Evolutionary conservation across 2,888 invertebrate genomes (phyloP).

Genomic region (Amorpha juglandis): DNA sequence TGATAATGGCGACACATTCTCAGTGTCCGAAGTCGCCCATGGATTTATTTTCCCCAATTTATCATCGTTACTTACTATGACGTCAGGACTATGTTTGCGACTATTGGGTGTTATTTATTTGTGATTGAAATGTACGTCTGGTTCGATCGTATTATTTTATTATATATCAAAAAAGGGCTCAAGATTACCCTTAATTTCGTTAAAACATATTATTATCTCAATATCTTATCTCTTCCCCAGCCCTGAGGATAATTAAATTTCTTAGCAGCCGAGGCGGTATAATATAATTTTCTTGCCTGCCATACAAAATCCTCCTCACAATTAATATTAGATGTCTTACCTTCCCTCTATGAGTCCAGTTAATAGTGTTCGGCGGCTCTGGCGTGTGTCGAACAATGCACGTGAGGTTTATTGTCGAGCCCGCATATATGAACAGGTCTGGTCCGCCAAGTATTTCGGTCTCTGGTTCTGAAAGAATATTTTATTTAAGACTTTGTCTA

Average conservation of each 20-base stretch:
- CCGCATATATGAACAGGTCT: slow-evolving; percentile 93
- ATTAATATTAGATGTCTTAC: slow-evolving; percentile 60
- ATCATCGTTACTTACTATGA: too few species aligned
- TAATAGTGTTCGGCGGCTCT: slow-evolving; percentile 92
- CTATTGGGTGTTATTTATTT: too few species aligned
- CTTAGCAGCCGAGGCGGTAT: background rate
- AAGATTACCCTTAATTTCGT: too few species aligned
- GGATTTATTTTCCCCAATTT: too few species aligned
- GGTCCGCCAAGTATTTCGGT: slow-evolving; percentile 92
- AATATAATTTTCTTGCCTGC: slow-evolving; percentile 16
- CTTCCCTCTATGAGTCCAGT: slow-evolving; percentile 93
- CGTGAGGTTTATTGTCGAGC: slow-evolving; percentile 94
- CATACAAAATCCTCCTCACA: slow-evolving; percentile 22
- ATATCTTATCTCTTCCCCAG: background rate
- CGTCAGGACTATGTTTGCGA: too few species aligned
- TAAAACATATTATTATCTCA: background rate
- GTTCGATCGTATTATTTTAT: too few species aligned
- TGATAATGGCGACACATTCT: too few species aligned
- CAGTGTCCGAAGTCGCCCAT: too few species aligned
- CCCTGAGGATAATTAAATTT: slow-evolving; percentile 21
- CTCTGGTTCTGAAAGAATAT: slow-evolving; percentile 87
- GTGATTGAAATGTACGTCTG: too few species aligned
- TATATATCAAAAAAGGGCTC: too few species aligned
- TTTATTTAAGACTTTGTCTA: background rate
- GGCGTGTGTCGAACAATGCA: slow-evolving; percentile 93